Evolutionary conservation across 2,113 vertebrate species (phyloP), one percentile per base, ranked within the genome.

Genomic region (Pangasianodon hypophthalmus): DNA sequence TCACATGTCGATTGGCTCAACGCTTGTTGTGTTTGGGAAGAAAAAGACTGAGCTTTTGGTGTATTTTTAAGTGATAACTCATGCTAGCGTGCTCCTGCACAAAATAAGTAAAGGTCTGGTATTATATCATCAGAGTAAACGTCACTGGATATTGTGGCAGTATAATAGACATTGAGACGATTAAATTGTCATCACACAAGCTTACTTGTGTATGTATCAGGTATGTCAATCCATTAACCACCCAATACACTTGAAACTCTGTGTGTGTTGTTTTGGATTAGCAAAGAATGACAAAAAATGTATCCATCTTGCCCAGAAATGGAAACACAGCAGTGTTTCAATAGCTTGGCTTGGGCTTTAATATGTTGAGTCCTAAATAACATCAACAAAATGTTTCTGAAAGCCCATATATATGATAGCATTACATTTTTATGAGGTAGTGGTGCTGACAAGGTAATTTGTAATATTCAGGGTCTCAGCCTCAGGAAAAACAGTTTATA

Each of bases 401-500:
- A 44, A 37, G 69, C 41, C 48, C n/a, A 84, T 56, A 54, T 58
- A 50, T 69, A 32, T 37, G 26, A 48, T 60, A 37, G 37, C 46
- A 44, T 54, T 54, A 69, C 21, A 16, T 10, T 88, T 88, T 84
- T 75, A 84, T 84, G 32, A 60, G 87, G 44, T 88, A 64, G 60
- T 18, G 24, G 69, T 67, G 87, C 26, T 88, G 87, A 83, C 48
- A 48, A 73, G 50, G 52, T 71, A 58, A 84, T 84, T 73, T 84
- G 50, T 84, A 88, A 88, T 71, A 21, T 84, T 58, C 24, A 21
- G 19, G 60, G 29, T 26, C n/a, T 81, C n/a, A 41, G 79, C 87
- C 87, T 54, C n/a, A 54, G 48, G 87, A 48, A 32, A 80, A 87
- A 80, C 69, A 32, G 81, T 88, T 84, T 84, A 62, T 21, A 50